A percentile compares a stretch with the other conserved stretches of the same genome.
Evolutionary conservation across 2,797 vertebrate species (phyloP).

Genomic region (Cyprinodon diabolis): DNA sequence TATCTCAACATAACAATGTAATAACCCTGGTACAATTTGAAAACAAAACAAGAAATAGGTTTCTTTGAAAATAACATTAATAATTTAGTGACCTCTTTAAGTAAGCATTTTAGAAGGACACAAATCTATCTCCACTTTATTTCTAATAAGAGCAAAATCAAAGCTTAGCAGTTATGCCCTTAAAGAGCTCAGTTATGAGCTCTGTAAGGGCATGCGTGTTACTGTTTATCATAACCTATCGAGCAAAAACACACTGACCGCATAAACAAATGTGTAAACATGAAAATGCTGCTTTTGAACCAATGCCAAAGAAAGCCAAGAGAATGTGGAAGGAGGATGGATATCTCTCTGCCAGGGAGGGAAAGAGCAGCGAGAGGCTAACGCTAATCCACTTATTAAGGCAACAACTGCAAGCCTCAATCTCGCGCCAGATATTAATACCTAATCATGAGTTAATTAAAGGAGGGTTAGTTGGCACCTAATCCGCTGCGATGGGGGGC

Average conservation of each 20-base stretch:
- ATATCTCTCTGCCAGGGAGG: conserved; percentile 51
- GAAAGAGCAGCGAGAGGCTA: conserved; percentile 63
- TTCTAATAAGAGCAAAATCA: conserved; percentile 19
- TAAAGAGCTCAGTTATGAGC: conserved; percentile 6
- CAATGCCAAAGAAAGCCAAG: conserved; percentile 56
- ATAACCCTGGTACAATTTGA: too few species aligned
- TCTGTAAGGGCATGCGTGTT: conserved; percentile 23
- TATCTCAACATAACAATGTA: too few species aligned
- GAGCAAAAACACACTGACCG: conserved; percentile 56
- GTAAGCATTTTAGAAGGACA: not conserved
- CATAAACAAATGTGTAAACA: conserved; percentile 69
- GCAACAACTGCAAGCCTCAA: conserved; percentile 76
- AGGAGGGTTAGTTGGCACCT: conserved; percentile 73
- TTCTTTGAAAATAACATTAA: not conserved
- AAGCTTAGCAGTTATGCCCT: not conserved
- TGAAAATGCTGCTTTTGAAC: conserved; percentile 58
- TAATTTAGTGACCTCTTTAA: not conserved
- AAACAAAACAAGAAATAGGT: not conserved
- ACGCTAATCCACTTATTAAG: conserved; percentile 82
- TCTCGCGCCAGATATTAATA: conserved; percentile 77
- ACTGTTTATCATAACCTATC: conserved; percentile 20
- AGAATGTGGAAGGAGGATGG: conserved; percentile 40
- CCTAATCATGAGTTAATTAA: conserved; percentile 80
- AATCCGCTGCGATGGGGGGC: conserved; percentile 70
- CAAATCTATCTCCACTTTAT: not conserved